These are phyloP conservation scores for Heliornis fulica DNA, from an alignment of 2,113 vertebrate genomes.

Conservation along the genomic window DNA sequence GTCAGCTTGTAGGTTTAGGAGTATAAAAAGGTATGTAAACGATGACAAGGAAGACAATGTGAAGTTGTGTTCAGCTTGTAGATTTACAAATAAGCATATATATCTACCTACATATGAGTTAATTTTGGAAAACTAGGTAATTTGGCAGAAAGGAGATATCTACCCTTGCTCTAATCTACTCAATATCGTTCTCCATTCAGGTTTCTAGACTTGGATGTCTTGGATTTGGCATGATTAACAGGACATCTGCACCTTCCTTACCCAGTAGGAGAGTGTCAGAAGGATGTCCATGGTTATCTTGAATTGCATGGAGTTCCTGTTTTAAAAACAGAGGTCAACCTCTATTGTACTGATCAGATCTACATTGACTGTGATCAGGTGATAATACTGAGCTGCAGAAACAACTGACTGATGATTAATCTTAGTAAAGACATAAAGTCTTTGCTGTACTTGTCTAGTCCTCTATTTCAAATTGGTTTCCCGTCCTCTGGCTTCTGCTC, in stretches of 20 bases:
- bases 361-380: rapidly evolving
- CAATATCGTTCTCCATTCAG: background rate
- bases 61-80: background rate
- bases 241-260: background rate
- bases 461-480: background rate
- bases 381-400: background rate
- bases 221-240: background rate
- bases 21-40: background rate
- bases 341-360: background rate
- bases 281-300: background rate
- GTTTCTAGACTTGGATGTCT: background rate
- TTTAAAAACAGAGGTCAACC: background rate
- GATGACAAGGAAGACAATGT: background rate
- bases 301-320: background rate
- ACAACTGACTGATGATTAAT: background rate
- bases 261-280: background rate
- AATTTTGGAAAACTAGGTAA: background rate
- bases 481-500: background rate
- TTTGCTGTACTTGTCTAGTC: background rate
- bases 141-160: background rate
- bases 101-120: background rate
- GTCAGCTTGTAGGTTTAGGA: background rate
- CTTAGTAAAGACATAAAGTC: background rate
- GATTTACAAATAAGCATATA: background rate
- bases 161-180: background rate